Evolutionary conservation across 2,797 vertebrate species (phyloP).

Genomic region (Tapirus indicus): DNA sequence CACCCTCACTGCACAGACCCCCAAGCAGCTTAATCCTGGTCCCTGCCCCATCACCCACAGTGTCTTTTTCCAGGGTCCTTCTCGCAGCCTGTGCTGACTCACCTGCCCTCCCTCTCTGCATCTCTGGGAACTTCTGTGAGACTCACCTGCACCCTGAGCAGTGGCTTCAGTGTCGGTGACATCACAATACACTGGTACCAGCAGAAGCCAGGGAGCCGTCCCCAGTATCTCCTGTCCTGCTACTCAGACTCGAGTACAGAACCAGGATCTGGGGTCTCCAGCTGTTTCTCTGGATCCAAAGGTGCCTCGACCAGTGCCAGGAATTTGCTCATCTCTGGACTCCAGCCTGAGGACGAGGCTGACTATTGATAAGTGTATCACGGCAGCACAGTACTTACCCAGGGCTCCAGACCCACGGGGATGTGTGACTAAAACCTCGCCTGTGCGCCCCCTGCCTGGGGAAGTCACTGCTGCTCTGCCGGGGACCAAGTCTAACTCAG

Average conservation of each 20-base stretch:
- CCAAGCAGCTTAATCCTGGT: too few relatives aligned
- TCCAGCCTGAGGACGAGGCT: background rate
- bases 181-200: background rate
- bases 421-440: too few relatives aligned
- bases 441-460: too few relatives aligned
- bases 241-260: background rate
- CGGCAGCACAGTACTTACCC: background rate
- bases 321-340: background rate
- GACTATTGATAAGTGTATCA: background rate
- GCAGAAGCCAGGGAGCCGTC: background rate
- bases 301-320: background rate
- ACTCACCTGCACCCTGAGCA: background rate
- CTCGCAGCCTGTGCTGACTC: background rate
- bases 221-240: fast-evolving
- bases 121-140: background rate
- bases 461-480: too few relatives aligned
- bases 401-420: background rate
- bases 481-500: too few relatives aligned
- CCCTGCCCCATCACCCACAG: too few relatives aligned
- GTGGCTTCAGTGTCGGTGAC: background rate
- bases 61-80: background rate
- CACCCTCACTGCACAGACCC: too few relatives aligned
- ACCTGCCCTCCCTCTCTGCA: background rate
- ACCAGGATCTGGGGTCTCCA: background rate
- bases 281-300: constrained; percentile 47